These are phyloP conservation scores for Pemphredon lugubris DNA, from an alignment of 2,888 invertebrate species.

Conservation along the genomic window DNA sequence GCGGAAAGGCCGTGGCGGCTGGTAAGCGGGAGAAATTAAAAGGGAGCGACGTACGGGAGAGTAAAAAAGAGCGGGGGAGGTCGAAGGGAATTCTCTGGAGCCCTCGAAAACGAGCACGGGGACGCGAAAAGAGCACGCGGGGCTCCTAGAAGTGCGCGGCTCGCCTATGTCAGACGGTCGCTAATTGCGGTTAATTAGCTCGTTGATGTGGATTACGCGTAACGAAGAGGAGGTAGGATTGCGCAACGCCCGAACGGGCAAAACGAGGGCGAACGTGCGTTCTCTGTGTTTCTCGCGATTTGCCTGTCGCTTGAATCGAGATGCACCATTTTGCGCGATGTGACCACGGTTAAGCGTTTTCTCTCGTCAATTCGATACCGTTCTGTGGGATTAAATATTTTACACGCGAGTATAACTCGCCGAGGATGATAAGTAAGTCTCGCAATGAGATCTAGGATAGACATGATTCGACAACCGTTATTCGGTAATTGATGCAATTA, in stretches of 20 bases:
- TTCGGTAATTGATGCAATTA: too few relatives aligned
- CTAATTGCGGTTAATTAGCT: constrained; percentile 70
- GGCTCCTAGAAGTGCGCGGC: constrained; percentile 9
- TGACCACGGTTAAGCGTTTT: too few relatives aligned
- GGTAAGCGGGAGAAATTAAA: neutral
- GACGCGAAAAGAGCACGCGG: constrained; percentile 8
- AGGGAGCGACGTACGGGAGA: neutral
- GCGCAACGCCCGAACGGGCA: constrained; percentile 20
- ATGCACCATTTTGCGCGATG: too few relatives aligned
- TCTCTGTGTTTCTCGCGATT: too few relatives aligned
- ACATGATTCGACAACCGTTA: too few relatives aligned
- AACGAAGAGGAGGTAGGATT: constrained; percentile 38
- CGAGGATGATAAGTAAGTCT: too few relatives aligned
- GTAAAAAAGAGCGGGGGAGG: neutral
- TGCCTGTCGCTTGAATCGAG: too few relatives aligned
- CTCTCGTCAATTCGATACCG: too few relatives aligned
- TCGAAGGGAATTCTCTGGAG: neutral
- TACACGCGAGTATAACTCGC: too few relatives aligned
- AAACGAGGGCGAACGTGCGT: constrained; percentile 15
- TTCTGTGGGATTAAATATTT: too few relatives aligned
- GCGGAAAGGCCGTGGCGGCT: neutral
- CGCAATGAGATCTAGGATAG: too few relatives aligned
- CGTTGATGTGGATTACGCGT: constrained; percentile 59
- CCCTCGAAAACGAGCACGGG: neutral
- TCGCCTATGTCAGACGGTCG: constrained; percentile 1